phyloP scores from a whole-genome alignment of 2,113 vertebrate species.

The Xiphophorus maculatus region DNA sequence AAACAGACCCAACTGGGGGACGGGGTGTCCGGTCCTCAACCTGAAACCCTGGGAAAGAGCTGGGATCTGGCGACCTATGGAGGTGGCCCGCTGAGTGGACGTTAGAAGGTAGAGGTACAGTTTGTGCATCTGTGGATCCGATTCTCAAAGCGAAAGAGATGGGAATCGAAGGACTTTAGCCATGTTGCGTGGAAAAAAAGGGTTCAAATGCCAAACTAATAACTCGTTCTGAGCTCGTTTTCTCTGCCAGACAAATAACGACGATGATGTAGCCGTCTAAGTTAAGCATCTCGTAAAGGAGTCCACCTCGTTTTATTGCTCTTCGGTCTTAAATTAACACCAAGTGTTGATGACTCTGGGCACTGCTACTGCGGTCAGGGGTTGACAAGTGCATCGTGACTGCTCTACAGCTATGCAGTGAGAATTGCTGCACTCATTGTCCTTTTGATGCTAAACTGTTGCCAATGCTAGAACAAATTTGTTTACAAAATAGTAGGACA shows the following conservation, averaged over 20 bases:
- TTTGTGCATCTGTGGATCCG: constrained; percentile 57
- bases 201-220: constrained; percentile 59
- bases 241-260: not conserved
- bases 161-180: not conserved
- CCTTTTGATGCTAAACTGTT: no score
- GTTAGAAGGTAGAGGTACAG: constrained; percentile 16
- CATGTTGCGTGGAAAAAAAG: not conserved
- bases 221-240: not conserved
- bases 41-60: constrained; percentile 81
- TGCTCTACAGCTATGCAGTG: no score
- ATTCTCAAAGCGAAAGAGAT: not conserved
- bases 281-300: not conserved
- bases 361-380: no score
- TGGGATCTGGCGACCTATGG: constrained; percentile 44
- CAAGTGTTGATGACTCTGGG: no score
- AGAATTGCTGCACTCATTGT: no score
- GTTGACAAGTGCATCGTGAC: no score
- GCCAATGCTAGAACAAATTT: no score
- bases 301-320: no score
- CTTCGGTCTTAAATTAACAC: no score
- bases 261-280: not conserved
- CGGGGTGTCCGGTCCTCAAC: constrained; percentile 59
- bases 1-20: constrained; percentile 67
- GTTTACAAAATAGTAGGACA: no score
- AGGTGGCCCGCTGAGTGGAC: constrained; percentile 57